These are phyloP conservation scores for Zoanthus solanderi DNA, from an alignment of 92 coral and sea anemone species.

Conservation along the genomic window DNA sequence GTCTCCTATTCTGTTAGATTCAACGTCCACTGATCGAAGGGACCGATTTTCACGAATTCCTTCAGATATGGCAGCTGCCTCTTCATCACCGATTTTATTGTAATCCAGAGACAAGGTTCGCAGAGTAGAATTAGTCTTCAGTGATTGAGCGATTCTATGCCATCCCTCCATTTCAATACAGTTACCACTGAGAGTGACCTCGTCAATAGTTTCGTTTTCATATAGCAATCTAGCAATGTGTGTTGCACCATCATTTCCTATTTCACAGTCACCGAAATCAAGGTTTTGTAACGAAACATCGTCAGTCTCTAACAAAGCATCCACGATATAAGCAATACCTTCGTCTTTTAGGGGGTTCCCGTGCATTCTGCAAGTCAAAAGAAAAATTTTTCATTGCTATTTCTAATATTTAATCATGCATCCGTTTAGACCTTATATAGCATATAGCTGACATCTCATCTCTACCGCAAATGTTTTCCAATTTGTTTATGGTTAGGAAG, in stretches of 20 bases:
- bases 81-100: slow-evolving; percentile 86
- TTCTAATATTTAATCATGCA: not conserved
- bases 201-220: slow-evolving; percentile 72
- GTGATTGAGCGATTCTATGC: slow-evolving; percentile 74
- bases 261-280: slow-evolving; percentile 93
- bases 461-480: not conserved
- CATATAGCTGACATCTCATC: not conserved
- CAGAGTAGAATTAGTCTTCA: slow-evolving; percentile 74
- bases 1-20: slow-evolving; percentile 93
- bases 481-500: not conserved
- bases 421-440: too few species aligned
- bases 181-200: slow-evolving; percentile 88
- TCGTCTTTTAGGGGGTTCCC: slow-evolving; percentile 91
- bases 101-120: slow-evolving; percentile 87
- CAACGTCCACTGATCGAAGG: slow-evolving; percentile 92
- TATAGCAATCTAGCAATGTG: slow-evolving; percentile 85
- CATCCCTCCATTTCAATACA: slow-evolving; percentile 81
- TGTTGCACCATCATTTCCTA: slow-evolving; percentile 83
- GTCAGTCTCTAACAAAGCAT: slow-evolving; percentile 77
- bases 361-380: slow-evolving; percentile 76
- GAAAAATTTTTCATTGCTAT: not conserved
- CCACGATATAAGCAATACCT: slow-evolving; percentile 82
- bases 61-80: slow-evolving; percentile 83
- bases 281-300: slow-evolving; percentile 80
- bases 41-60: slow-evolving; percentile 79